Evolutionary conservation across 2,888 invertebrate species (phyloP), one percentile per base, ranked within the genome.

Genomic region (Cerastoderma edule): DNA sequence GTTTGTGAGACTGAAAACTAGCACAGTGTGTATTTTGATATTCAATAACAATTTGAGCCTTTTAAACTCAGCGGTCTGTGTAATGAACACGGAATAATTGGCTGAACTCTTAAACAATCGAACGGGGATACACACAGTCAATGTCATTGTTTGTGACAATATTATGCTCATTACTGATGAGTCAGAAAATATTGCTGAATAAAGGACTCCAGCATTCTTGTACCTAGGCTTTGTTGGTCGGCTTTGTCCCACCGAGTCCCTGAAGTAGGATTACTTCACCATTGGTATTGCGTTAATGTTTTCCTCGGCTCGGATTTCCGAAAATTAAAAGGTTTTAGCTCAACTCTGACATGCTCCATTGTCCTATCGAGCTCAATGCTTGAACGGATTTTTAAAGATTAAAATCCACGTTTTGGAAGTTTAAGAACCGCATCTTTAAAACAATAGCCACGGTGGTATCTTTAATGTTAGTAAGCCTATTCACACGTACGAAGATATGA

Each of bases 241-340:
- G 8, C 33, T 57, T 57, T 57, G 53, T 53, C n/a, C 27, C 19
- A 28, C 19, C n/a, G 32, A 6, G 10, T 56, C 32, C 30, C 32
- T 32, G n/a, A 56, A 60, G 33, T n/a, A 22, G 19, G 60, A 39
- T 60, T 60, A 60, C n/a, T 44, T 19, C 13, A 10, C 24, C 60
- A 39, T 60, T 39, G 60, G 35, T 60, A 60, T 39, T 22, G 39
- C 22, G 24, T 60, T 60, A n/a, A 60, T 39, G 24, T 27, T 27
- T 60, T 44, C 24, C 32, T 32, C 56, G 56, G 13, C 19, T 56
- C 32, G 56, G 27, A 56, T 56, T 56, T 56, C 56, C 30, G 56
- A 4, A 39, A 60, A 60, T 60, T 60, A 60, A 60, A 60, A 19
- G 60, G 35, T 22, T 60, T 60, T 13, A 60, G 60, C 35, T 60